Percentiles rank a stretch among this genome's conserved stretches.
Conservation (phyloP, 2,797 vertebrate genomes). For the Trachurus trachurus region DNA sequence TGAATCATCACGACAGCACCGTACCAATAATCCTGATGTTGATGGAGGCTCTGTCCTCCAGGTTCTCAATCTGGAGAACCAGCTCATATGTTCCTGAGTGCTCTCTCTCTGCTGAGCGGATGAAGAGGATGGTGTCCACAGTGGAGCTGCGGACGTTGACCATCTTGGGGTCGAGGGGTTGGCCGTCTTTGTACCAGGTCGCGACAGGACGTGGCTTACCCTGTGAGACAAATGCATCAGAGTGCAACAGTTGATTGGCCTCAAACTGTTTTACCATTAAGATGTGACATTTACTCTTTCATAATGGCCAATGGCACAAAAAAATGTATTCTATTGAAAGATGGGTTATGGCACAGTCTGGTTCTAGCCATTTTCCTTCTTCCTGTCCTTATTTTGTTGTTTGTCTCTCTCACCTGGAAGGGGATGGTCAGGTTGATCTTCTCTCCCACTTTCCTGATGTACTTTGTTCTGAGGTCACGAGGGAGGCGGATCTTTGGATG, state of each 20-base stretch:
- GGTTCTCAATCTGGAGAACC: slow-evolving; percentile 90
- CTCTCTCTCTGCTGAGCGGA: slow-evolving; percentile 89
- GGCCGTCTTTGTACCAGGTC: slow-evolving; percentile 90
- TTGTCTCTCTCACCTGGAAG: slow-evolving; percentile 88
- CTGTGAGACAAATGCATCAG: slow-evolving; percentile 68
- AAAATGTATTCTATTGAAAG: no score
- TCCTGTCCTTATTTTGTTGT: no score
- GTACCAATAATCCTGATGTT: slow-evolving; percentile 89
- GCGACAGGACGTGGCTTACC: slow-evolving; percentile 92
- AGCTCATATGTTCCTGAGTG: slow-evolving; percentile 92
- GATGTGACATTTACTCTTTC: not conserved
- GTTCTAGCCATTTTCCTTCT: no score
- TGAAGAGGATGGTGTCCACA: slow-evolving; percentile 91
- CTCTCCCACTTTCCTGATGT: slow-evolving; percentile 90
- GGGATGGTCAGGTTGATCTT: slow-evolving; percentile 92
- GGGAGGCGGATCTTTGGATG: slow-evolving; percentile 94
- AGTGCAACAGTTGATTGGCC: not conserved
- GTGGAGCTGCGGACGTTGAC: slow-evolving; percentile 86
- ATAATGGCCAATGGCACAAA: no score
- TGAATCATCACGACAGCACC: slow-evolving; percentile 13
- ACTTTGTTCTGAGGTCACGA: slow-evolving; percentile 91
- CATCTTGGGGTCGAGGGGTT: slow-evolving; percentile 86
- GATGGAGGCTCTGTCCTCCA: slow-evolving; percentile 90
- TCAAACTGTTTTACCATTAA: not conserved
- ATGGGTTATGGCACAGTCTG: no score